Evolutionary conservation across 2,888 invertebrate genomes (phyloP).

Genomic region (Andrena flavipes): DNA sequence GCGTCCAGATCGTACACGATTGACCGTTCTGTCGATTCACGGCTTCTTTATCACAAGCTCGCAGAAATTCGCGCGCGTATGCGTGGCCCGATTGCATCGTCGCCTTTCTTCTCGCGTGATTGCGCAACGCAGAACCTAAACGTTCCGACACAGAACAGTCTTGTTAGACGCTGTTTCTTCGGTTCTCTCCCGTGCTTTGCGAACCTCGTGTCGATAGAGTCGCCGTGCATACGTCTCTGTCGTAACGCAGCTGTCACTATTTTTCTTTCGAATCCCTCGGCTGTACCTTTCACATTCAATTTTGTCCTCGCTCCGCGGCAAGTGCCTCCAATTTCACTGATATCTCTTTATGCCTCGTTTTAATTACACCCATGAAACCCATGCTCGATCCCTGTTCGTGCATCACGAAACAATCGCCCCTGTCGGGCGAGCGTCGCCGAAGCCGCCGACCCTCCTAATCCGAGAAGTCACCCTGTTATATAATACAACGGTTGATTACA

Average conservation of each 20-base stretch:
- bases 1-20: neutral
- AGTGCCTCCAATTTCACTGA: neutral
- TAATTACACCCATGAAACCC: conserved; percentile 54
- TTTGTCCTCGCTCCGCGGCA: neutral
- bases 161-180: neutral
- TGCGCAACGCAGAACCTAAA: conserved; percentile 9
- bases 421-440: conserved; percentile 11
- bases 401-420: conserved; percentile 48
- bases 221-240: too few species aligned
- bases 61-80: conserved; percentile 34
- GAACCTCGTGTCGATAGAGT: too few species aligned
- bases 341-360: conserved; percentile 44
- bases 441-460: conserved; percentile 73
- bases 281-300: neutral
- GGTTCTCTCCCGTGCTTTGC: neutral
- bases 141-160: neutral
- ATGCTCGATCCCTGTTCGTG: conserved; percentile 26
- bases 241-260: too few species aligned
- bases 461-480: conserved; percentile 80
- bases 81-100: conserved; percentile 25
- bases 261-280: too few species aligned
- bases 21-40: conserved; percentile 5
- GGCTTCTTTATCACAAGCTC: conserved; percentile 28
- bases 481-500: conserved; percentile 83
- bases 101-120: conserved; percentile 14